phyloP scores from a whole-genome alignment of 2,113 vertebrate species.

The Dicentrarchus labrax region DNA sequence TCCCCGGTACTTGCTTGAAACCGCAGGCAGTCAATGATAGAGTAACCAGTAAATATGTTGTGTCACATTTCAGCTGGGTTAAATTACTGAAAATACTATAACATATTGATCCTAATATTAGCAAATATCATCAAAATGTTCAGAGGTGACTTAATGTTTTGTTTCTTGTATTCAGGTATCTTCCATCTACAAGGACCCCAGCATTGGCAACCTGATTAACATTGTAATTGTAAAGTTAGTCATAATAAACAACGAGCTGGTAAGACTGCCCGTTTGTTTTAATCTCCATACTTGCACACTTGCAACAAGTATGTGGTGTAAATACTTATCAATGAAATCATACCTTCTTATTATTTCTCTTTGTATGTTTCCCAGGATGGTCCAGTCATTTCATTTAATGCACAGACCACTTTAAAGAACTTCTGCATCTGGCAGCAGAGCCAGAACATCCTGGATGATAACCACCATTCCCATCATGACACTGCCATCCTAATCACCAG shows the following conservation, averaged over 20 bases:
- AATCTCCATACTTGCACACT: neutral
- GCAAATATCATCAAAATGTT: neutral
- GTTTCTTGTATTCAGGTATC: conserved; percentile 88
- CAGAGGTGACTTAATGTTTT: neutral
- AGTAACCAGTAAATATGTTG: conserved; percentile 12
- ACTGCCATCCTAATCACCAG: conserved; percentile 97
- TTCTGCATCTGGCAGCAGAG: conserved; percentile 98
- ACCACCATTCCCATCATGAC: conserved; percentile 91
- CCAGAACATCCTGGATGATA: conserved; percentile 91
- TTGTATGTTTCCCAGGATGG: conserved; percentile 87
- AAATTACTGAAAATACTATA: neutral
- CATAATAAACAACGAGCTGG: conserved; percentile 95
- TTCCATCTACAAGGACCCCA: conserved; percentile 99
- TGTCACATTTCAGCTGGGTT: conserved; percentile 5
- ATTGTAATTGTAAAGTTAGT: conserved; percentile 98
- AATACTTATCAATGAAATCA: neutral
- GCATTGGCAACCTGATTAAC: conserved; percentile 99
- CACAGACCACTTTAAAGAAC: conserved; percentile 97
- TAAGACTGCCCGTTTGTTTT: conserved; percentile 74
- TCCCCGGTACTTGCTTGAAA: conserved; percentile 31
- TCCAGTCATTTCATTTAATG: conserved; percentile 94
- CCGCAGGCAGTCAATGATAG: neutral
- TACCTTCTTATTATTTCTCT: conserved; percentile 18
- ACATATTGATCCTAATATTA: neutral
- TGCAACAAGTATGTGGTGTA: neutral